These are phyloP conservation scores for Kryptopterus vitreolus DNA, from an alignment of 2,797 vertebrate genomes.

Conservation along the genomic window DNA sequence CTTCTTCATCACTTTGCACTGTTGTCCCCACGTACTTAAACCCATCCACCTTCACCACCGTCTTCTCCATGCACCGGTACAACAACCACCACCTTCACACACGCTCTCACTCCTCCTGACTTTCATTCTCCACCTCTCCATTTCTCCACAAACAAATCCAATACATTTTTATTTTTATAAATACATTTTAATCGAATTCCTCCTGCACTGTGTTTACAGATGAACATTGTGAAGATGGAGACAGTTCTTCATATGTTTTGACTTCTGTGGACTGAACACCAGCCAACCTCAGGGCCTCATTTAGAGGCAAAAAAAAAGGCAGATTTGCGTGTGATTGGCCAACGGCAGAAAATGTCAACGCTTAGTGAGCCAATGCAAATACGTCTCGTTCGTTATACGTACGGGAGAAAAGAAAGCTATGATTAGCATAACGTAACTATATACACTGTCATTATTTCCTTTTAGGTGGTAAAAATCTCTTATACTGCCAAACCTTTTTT, in stretches of 20 bases:
- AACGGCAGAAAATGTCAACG: neutral
- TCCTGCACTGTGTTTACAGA: neutral
- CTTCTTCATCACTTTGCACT: no score
- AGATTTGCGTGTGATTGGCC: neutral
- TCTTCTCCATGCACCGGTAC: no score
- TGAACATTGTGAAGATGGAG: constrained; percentile 1
- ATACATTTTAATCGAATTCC: no score
- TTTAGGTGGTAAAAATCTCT: neutral
- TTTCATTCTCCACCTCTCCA: no score
- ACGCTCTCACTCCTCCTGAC: no score
- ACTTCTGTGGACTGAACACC: neutral
- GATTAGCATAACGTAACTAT: neutral
- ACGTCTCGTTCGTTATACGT: neutral
- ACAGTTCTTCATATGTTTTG: neutral
- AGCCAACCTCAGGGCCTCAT: neutral
- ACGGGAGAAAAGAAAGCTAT: neutral
- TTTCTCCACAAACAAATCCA: no score
- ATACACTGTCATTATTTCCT: neutral
- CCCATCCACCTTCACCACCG: no score
- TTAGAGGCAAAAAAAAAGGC: neutral
- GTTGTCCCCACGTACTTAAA: no score
- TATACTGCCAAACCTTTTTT: neutral
- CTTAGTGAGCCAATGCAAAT: constrained; percentile 11
- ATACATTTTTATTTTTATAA: no score
- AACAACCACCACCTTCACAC: no score